phyloP scores from a whole-genome alignment of 1,140 invertebrate genomes.

The Pteromalus puparum region DNA sequence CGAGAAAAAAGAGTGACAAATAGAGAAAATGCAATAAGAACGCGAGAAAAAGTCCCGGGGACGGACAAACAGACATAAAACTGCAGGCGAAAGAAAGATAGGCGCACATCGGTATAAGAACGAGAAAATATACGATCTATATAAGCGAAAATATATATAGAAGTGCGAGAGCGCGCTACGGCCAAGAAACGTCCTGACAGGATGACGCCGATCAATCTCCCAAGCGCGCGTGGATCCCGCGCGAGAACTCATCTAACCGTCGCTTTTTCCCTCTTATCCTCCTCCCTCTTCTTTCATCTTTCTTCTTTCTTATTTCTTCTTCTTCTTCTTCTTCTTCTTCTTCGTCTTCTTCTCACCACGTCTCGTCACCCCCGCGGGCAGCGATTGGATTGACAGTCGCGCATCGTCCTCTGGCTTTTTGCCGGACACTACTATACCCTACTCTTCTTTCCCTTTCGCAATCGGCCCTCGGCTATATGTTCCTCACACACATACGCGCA shows the following conservation, averaged over 20 bases:
- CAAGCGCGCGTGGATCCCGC: not conserved
- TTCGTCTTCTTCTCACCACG: not conserved
- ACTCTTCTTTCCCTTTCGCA: constrained; percentile 18
- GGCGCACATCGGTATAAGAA: not conserved
- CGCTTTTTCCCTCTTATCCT: constrained; percentile 28
- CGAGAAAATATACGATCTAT: not conserved
- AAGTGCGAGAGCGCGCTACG: constrained; percentile 8
- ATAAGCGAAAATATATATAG: not conserved
- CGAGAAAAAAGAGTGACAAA: constrained; percentile 14
- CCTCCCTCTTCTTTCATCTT: not conserved
- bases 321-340: constrained; percentile 2
- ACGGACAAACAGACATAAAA: constrained; percentile 17
- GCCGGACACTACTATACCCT: not conserved
- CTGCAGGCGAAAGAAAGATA: not conserved
- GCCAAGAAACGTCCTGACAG: constrained; percentile 44
- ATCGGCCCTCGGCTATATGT: constrained; percentile 2
- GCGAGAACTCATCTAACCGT: constrained; percentile 46
- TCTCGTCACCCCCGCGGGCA: constrained; percentile 30
- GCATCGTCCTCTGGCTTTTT: constrained; percentile 22
- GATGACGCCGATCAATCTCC: constrained; percentile 55
- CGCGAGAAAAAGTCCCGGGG: constrained; percentile 6
- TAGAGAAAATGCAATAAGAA: constrained; percentile 34
- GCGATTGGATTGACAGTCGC: constrained; percentile 37
- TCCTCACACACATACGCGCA: not conserved
- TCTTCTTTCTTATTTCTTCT: not conserved